Evolutionary conservation across 2,797 vertebrate genomes (phyloP), one percentile per base, ranked within the genome.

Genomic region (Tenualosa thibaudeaui): DNA sequence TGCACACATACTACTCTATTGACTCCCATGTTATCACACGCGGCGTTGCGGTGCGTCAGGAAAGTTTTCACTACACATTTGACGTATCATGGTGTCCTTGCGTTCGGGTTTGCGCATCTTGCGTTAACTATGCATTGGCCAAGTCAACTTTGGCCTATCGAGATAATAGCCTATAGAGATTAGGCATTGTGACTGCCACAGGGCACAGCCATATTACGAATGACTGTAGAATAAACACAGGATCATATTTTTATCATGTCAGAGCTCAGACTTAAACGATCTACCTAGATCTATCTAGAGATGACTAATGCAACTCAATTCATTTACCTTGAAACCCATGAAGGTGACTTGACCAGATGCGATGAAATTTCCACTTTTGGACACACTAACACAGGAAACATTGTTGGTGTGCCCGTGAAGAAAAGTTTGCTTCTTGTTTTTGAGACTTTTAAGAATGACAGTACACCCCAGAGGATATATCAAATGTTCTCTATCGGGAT

Each of bases 281-380:
- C 46, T 31, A 31, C 4, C 46, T 1, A 49, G 7, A 31, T 31
- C 31, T 31, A 31, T 31, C 31, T 49, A 8, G 4, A 49, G 46
- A 8, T 49, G 3, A 4, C 19, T 56, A 5, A 56, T 56, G 19
- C 15, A 22, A 22, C n/a, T 10, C n/a, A 8, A 19, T 7, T 19
- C 17, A 40, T 40, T 86, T 90, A 98, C 97, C 97, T 97, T 96
- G 91, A 97, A 97, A n/a, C 96, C 96, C 95, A 97, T 95, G 88
- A 91, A 96, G 53, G 95, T 97, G 91, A 97, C 95, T 89, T 99
- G 97, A 86, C 98, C 97, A 0, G 98, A 98, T 6, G 97, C 97
- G 1, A 99, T 84, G 2, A 96, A 97, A 0, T 13, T n/a, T 53
- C 98, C 97, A 0, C 91, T 94, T 89, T 83, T 94, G 84, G 97